Percentiles rank a stretch among this genome's conserved stretches.
Evolutionary conservation across 2,113 vertebrate species (phyloP).

Genomic region (Microtus pennsylvanicus): DNA sequence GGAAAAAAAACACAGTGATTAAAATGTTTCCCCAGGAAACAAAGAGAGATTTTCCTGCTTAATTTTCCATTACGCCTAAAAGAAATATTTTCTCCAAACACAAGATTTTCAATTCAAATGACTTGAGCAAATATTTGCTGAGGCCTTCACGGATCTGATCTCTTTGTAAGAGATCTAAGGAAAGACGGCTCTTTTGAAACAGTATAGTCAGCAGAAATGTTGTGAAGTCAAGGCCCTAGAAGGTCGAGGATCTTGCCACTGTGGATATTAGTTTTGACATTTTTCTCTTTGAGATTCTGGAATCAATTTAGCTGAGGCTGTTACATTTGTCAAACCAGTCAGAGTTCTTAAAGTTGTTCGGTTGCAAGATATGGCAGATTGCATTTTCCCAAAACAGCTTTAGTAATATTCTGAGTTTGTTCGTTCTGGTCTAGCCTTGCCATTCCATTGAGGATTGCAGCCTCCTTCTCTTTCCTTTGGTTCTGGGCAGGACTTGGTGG

Average conservation of each 20-base stretch:
- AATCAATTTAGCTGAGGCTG: background rate
- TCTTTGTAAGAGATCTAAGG: background rate
- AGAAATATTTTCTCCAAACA: background rate
- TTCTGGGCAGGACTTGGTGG: background rate
- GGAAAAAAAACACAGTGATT: background rate
- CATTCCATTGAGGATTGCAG: too few species aligned
- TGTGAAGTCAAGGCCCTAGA: background rate
- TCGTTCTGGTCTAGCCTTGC: background rate
- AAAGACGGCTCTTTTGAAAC: background rate
- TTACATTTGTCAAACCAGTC: background rate
- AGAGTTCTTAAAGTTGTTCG: background rate
- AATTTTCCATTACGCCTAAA: background rate
- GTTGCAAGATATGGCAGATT: background rate
- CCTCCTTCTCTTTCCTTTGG: background rate
- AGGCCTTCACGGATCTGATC: background rate
- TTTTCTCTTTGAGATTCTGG: background rate
- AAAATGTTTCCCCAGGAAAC: background rate
- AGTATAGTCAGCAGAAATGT: background rate
- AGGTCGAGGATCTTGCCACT: background rate
- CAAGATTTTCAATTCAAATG: conserved; percentile 2
- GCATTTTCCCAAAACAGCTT: background rate
- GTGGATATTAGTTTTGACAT: background rate
- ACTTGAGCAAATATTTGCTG: background rate
- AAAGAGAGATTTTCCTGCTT: background rate
- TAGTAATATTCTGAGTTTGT: background rate